Conservation (phyloP, 2,888 invertebrate species). For the Drosophila emarginata region DNA sequence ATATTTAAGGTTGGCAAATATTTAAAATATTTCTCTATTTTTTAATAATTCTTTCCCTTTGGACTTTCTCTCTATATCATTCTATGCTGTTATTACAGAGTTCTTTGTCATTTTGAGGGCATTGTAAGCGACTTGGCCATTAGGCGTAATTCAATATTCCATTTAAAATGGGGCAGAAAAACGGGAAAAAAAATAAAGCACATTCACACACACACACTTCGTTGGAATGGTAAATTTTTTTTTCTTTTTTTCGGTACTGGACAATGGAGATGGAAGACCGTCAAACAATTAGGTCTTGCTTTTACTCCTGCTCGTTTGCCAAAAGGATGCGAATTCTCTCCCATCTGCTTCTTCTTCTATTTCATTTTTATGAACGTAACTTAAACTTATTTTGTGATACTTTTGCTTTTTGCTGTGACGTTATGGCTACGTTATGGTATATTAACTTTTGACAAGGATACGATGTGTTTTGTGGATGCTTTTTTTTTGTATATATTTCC, state of each 20-base stretch:
- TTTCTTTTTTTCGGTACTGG: conserved; percentile 1
- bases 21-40: conserved; percentile 66
- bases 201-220: conserved; percentile 20
- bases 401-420: conserved; percentile 27
- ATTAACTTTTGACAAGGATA: conserved; percentile 52
- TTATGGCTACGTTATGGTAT: conserved; percentile 47
- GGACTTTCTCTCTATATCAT: not conserved
- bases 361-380: conserved; percentile 51
- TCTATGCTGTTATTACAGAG: conserved; percentile 32
- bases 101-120: conserved; percentile 42
- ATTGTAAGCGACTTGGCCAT: conserved; percentile 60
- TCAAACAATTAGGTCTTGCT: conserved; percentile 61
- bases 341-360: conserved; percentile 36
- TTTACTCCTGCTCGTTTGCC: conserved; percentile 35
- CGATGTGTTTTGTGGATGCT: not conserved
- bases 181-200: not conserved
- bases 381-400: conserved; percentile 51
- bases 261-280: conserved; percentile 50
- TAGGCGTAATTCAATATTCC: conserved; percentile 74
- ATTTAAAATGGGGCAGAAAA: conserved; percentile 44
- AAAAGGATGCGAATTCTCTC: conserved; percentile 34
- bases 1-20: conserved; percentile 63
- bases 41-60: conserved; percentile 30
- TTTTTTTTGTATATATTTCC: not conserved
- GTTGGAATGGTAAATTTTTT: conserved; percentile 18